Evolutionary conservation across 92 coral and sea anemone genomes (phyloP), one percentile per base, ranked within the genome.

Genomic region (Zoanthus solanderi): DNA sequence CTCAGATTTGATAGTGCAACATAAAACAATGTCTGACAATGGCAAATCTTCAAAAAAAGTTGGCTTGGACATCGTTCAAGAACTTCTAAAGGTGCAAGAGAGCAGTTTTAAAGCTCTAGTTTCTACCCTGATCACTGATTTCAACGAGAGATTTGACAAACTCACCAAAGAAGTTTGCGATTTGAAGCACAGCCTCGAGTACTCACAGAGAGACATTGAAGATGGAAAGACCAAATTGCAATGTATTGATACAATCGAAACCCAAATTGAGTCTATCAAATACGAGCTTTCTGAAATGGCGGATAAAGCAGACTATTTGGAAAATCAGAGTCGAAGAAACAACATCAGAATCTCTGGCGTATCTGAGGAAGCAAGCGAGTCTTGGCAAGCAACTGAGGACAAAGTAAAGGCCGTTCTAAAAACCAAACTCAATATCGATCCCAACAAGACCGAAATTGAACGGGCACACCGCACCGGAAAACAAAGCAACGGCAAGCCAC

Each of bases 381-480:
- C 75, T 23, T 71, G 75, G 75, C 75, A 71, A 11, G 15, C 75
- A 10, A 71, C 75, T 29, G 75, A 71, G 46, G 75, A 0, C 0
- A 71, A 71, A 14, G 75, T 71, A 29, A 71, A 71, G n/a, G 46
- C 37, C 42, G 15, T 71, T 37, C 75, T 71, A 37, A 2, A 28
- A 58, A 58, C 66, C 66, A 58, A 58, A 58, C 66, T 58, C 66
- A 14, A 73, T 73, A 44, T 42, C 29, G 54, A 73, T 47, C 28
- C 58, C 28, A 73, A 73, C 23, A n/a, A 73, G 29, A 14, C 48
- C 23, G 56, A 73, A 73, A 73, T 73, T 42, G 78, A 73, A 73
- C 52, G 56, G 23, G 78, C 78, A 9, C 78, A 44, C 78, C 57
- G 78, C 78, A 73, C 78, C 42, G 78, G 78, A 18, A 44, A 37